phyloP scores from a whole-genome alignment of 30 jellyfish, hydroid and myxozoan species.

The Aurelia aurita complex sp. Pacific region DNA sequence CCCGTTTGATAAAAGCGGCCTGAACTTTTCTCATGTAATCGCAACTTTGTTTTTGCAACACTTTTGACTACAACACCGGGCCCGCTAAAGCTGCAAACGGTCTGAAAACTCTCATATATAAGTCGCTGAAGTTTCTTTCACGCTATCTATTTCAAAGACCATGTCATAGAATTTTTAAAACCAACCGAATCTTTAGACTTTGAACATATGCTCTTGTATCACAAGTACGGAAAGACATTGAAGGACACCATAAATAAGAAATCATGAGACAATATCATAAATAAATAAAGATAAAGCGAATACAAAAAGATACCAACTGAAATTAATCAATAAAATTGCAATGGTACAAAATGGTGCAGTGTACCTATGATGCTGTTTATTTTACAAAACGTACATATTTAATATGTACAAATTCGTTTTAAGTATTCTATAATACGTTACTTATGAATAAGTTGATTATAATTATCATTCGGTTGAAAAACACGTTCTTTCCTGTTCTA shows the following conservation, averaged over 20 bases:
- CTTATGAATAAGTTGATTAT: neutral
- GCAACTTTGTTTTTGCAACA: too few relatives aligned
- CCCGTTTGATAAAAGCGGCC: too few relatives aligned
- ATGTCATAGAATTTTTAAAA: too few relatives aligned
- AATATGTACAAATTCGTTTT: conserved; percentile 44
- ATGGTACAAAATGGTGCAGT: conserved; percentile 52
- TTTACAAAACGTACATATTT: conserved; percentile 56
- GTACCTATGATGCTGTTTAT: conserved; percentile 27
- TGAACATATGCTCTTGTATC: too few relatives aligned
- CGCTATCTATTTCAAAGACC: too few relatives aligned
- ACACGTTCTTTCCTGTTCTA: neutral
- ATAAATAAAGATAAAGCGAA: neutral
- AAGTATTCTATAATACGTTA: conserved; percentile 17
- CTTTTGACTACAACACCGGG: too few relatives aligned
- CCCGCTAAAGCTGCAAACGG: too few relatives aligned
- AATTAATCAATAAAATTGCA: neutral
- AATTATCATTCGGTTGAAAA: neutral
- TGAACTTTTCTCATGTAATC: too few relatives aligned
- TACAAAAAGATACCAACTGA: neutral
- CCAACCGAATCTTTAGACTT: too few relatives aligned
- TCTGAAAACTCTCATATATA: too few relatives aligned
- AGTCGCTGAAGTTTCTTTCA: too few relatives aligned
- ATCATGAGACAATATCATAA: neutral
- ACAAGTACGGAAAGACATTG: too few relatives aligned
- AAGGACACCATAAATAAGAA: neutral